phyloP scores from a whole-genome alignment of 2,797 vertebrate genomes.

The Squalus acanthias region DNA sequence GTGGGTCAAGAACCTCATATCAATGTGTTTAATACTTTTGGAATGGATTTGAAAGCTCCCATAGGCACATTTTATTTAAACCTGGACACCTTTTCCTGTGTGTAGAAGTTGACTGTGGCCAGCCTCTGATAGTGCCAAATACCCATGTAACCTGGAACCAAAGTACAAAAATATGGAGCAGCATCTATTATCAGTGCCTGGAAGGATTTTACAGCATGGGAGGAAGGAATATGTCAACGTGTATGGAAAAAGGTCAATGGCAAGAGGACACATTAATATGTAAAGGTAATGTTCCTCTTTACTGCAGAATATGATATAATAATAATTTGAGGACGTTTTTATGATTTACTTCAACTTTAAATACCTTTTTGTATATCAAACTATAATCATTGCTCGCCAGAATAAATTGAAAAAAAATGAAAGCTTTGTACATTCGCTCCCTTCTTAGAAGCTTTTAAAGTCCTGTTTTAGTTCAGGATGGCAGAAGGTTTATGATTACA shows the following conservation, averaged over 20 bases:
- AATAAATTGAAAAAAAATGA: background rate
- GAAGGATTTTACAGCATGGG: conserved; percentile 61
- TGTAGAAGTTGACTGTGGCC: conserved; percentile 70
- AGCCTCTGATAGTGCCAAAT: conserved; percentile 59
- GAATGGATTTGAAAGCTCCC: background rate
- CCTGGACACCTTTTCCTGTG: conserved; percentile 35
- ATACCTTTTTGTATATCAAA: background rate
- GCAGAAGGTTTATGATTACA: background rate
- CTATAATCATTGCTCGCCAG: background rate
- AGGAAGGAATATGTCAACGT: conserved; percentile 58
- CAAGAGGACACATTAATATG: conserved; percentile 60
- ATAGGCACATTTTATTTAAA: background rate
- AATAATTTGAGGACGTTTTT: background rate
- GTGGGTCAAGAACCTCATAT: background rate
- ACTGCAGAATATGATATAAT: background rate
- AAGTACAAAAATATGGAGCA: conserved; percentile 58
- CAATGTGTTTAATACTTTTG: background rate
- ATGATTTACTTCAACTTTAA: background rate
- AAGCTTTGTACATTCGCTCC: background rate
- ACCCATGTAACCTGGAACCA: conserved; percentile 63
- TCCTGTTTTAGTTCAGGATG: background rate
- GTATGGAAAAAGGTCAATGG: conserved; percentile 64
- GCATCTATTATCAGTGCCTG: conserved; percentile 64
- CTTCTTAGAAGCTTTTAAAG: background rate
- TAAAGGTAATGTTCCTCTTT: conserved; percentile 56